Evolutionary conservation across 2,113 vertebrate species (phyloP), one percentile per base, ranked within the genome.

Genomic region (Xiphias gladius): DNA sequence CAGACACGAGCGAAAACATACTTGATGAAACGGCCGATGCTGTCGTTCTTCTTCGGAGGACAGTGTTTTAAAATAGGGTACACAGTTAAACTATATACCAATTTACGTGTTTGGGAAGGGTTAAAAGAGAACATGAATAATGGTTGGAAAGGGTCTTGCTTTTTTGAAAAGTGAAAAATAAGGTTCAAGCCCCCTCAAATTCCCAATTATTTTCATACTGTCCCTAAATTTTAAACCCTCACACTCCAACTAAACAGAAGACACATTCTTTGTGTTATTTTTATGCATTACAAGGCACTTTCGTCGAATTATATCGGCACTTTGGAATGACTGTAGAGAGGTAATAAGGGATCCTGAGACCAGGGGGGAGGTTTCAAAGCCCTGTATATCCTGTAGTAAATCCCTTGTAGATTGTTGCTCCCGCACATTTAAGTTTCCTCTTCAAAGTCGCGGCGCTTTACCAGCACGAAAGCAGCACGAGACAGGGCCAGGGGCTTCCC

Each of bases 381-480:
- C 83, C 54, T 61, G 63, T 82, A 82, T 88, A 92, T 93, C 89
- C 89, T 87, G 87, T 54, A 74, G 84, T 88, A 83, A 93, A 91
- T 88, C 88, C 85, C 91, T 91, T 88, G 89, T 83, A 92, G 91
- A 93, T 92, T 93, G 91, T 88, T 85, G 86, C 80, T 91, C 90
- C 91, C 87, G 89, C 91, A 92, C 91, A 88, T 87, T 87, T 83
- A 70, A 82, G 43, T 73, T 89, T 80, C 84, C 67, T 89, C 86
- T 91, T 92, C 90, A 93, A 93, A 94, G 90, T 87, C 58, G 2
- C 17, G 0, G 66, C 6, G 76, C 66, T 86, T 92, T 55, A 88
- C 88, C 90, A 92, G 90, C 92, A 90, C 87, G 72, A 88, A 84
- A 88, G 86, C 78, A 79, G 85, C 88, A 88, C 82, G 76, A 93